Evolutionary conservation across 2,797 vertebrate genomes (phyloP), one percentile per base, ranked within the genome.

Genomic region (Ctenochaetus hawaiiensis): DNA sequence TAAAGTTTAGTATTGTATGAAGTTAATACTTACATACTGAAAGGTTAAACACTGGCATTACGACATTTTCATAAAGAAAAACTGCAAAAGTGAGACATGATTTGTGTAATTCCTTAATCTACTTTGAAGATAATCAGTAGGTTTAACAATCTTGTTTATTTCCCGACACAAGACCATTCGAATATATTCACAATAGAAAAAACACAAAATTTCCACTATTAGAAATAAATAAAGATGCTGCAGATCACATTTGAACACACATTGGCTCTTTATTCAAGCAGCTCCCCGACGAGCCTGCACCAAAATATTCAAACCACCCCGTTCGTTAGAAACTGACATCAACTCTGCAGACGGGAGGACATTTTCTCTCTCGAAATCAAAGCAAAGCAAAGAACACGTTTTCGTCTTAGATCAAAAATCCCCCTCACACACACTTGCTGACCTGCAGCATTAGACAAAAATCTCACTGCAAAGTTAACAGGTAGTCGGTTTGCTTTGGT

Each of bases 401-500:
- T 22, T 68, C 57, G 47, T 51, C 41, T 68, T 18, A 6, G 34
- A 73, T 45, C 14, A 26, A 61, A 80, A 80, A 57, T 43, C 60
- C 43, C 53, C 41, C 78, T n/a, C 26, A 30, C 26, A 30, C 69
- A 70, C 59, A 72, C 74, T 78, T 20, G 86, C 90, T 56, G 90
- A 88, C 89, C 92, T 91, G 91, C 91, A 92, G 91, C 91, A 87
- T 77, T 41, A 30, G 26, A 30, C 44, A 63, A 70, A 39, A 59
- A 76, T 79, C 59, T 81, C 78, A 85, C 85, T 89, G 86, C 85
- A 63, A 81, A 89, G 82, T 80, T 70, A 82, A 88, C 87, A 88
- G 84, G 87, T 86, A 90, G 85, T n/a, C 67, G n/a, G 79, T 82
- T 85, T 81, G 84, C 87, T 91, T 91, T 83, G 86, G 87, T 18